Percentiles rank a stretch among this genome's conserved stretches.
These are phyloP conservation scores for Dasyprocta punctata DNA, from an alignment of 2,113 vertebrate genomes.

Conservation along the genomic window DNA sequence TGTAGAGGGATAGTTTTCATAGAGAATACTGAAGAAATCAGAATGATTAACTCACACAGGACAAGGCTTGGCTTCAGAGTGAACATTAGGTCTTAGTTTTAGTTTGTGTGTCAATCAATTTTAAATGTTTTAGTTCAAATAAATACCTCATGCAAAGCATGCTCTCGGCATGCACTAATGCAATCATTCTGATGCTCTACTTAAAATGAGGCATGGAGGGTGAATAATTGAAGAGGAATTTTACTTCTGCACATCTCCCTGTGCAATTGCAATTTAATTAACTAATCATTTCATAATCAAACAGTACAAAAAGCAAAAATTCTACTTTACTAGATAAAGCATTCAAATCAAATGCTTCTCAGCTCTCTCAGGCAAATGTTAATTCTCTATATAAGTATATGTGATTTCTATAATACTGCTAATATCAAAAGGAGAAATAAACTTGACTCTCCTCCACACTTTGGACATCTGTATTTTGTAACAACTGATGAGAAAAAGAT, in stretches of 20 bases:
- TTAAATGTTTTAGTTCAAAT: neutral
- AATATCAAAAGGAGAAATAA: conserved; percentile 55
- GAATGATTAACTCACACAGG: neutral
- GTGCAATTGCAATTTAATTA: conserved; percentile 54
- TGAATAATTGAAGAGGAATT: conserved; percentile 40
- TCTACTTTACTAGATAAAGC: conserved; percentile 35
- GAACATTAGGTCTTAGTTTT: neutral
- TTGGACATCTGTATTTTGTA: conserved; percentile 1
- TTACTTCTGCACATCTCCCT: conserved; percentile 17
- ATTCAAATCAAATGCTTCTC: conserved; percentile 40
- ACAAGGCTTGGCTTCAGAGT: neutral
- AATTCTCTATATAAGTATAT: neutral
- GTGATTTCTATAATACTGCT: neutral
- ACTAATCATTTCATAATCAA: conserved; percentile 56
- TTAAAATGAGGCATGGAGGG: neutral
- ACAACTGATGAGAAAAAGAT: neutral
- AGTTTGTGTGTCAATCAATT: neutral
- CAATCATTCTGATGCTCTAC: conserved; percentile 5
- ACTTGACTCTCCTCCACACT: neutral
- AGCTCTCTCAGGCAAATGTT: conserved; percentile 7
- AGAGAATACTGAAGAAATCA: neutral
- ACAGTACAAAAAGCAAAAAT: conserved; percentile 48
- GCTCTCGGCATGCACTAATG: neutral
- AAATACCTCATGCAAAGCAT: neutral
- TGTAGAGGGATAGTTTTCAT: neutral